These are phyloP conservation scores for Clitarchus hookeri DNA, from an alignment of 2,888 invertebrate genomes.

Conservation along the genomic window DNA sequence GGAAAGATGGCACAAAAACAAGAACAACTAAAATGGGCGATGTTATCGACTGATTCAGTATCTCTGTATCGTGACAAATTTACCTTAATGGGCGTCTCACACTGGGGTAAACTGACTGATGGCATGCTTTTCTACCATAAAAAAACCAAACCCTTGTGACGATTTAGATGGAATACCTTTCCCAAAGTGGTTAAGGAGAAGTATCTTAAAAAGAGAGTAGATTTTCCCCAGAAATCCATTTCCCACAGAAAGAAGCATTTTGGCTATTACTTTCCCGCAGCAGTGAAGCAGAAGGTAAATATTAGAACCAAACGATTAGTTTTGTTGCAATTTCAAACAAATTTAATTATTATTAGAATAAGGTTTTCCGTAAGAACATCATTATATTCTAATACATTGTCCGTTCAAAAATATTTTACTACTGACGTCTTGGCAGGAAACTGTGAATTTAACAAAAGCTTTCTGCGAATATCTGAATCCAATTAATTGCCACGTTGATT, in stretches of 20 bases:
- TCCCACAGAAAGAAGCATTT: not conserved
- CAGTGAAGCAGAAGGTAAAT: not conserved
- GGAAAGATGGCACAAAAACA: not conserved
- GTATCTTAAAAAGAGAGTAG: not conserved
- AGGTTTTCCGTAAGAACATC: no score
- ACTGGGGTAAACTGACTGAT: constrained; percentile 1
- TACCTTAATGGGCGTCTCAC: not conserved
- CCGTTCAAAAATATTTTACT: no score
- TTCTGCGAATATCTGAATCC: no score
- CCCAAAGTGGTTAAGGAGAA: not conserved
- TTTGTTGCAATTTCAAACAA: no score
- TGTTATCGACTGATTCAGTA: not conserved
- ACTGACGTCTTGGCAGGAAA: no score
- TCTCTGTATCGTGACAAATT: constrained; percentile 2
- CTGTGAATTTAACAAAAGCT: no score
- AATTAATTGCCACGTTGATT: no score
- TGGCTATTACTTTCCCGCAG: not conserved
- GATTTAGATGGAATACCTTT: constrained; percentile 10
- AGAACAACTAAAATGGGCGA: not conserved
- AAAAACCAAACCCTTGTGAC: constrained; percentile 1
- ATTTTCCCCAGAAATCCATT: not conserved
- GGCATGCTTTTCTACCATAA: not conserved
- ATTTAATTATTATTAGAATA: no score
- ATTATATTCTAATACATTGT: no score
- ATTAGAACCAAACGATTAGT: not conserved